Evolutionary conservation across 1,140 invertebrate species (phyloP).

Genomic region (Doryteuthis pealeii): DNA sequence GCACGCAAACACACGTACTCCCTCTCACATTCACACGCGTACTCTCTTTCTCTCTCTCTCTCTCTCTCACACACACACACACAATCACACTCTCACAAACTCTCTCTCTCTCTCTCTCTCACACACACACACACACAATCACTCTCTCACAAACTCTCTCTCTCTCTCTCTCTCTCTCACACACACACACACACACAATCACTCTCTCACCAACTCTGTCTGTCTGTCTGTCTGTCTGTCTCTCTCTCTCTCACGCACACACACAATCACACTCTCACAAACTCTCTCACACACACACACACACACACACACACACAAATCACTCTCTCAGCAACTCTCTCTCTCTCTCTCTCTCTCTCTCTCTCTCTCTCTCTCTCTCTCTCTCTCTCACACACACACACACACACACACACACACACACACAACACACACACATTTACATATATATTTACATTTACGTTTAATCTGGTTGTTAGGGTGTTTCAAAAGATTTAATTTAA

Average conservation of each 20-base stretch:
- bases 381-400: slow-evolving; percentile 8
- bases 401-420: neutral
- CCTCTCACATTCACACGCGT: no score
- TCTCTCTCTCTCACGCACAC: no score
- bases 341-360: neutral
- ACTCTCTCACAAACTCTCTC: neutral
- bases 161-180: slow-evolving; percentile 19
- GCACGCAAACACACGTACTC: no score
- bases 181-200: slow-evolving; percentile 15
- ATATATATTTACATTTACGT: neutral
- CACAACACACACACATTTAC: no score
- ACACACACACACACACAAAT: no score
- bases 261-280: no score
- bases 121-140: neutral
- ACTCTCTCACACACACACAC: no score
- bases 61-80: no score
- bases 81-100: no score
- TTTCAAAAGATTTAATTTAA: neutral
- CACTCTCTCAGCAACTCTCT: neutral
- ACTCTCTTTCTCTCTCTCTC: no score
- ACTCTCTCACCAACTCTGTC: slow-evolving; percentile 16
- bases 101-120: slow-evolving; percentile 4
- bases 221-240: neutral
- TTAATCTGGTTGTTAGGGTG: neutral
- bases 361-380: slow-evolving; percentile 7